Percentiles rank a stretch among this genome's conserved stretches.
These are phyloP conservation scores for Chymomyza amoena DNA, from an alignment of 2,888 invertebrate species.

Conservation along the genomic window DNA sequence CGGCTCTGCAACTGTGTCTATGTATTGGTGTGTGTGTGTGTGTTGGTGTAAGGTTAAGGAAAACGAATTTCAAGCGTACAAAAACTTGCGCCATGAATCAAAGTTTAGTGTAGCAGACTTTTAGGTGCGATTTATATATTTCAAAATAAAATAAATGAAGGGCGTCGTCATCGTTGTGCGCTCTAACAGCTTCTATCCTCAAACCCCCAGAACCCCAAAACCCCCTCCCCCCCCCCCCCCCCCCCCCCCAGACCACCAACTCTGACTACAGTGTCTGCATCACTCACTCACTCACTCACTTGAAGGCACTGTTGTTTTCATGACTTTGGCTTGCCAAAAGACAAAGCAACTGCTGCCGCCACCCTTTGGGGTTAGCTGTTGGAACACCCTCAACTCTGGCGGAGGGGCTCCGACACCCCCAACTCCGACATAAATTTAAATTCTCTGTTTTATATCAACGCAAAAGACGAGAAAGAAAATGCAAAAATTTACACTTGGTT, in stretches of 20 bases:
- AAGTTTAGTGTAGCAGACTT: constrained; percentile 73
- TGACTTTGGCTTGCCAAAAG: not conserved
- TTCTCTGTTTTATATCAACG: constrained; percentile 70
- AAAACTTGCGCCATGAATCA: constrained; percentile 71
- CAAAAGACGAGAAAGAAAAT: constrained; percentile 47
- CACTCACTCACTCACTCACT: not conserved
- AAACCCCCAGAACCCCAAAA: too few species aligned
- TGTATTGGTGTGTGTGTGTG: constrained; percentile 29
- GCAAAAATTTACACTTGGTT: constrained; percentile 76
- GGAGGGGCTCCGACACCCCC: not conserved
- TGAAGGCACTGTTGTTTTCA: not conserved
- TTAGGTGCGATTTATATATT: constrained; percentile 75
- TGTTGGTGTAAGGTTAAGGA: constrained; percentile 57
- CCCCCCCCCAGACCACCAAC: too few species aligned
- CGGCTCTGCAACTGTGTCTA: constrained; percentile 41
- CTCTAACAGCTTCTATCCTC: too few species aligned
- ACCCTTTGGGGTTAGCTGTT: constrained; percentile 23
- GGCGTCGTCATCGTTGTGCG: constrained; percentile 41
- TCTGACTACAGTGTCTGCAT: not conserved
- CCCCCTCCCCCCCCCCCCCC: too few species aligned
- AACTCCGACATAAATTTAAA: constrained; percentile 54
- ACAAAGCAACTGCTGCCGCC: not conserved
- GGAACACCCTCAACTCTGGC: not conserved
- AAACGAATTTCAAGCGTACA: constrained; percentile 71
- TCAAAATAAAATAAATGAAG: constrained; percentile 75